A percentile compares a stretch with the other conserved stretches of the same genome.
Conservation (phyloP, 2,797 vertebrate species). For the Lithobates pipiens region DNA sequence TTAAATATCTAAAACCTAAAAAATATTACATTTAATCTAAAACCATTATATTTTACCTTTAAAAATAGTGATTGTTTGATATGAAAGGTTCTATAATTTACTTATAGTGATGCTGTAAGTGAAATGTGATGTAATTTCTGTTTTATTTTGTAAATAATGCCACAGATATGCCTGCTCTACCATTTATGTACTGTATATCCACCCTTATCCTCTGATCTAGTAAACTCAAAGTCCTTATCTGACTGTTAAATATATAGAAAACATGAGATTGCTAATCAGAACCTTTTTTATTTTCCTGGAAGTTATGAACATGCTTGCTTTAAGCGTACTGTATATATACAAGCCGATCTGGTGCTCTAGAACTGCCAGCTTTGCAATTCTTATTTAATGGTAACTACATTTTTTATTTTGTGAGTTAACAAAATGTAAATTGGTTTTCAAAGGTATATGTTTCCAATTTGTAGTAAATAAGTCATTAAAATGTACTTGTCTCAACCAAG, state of each 20-base stretch:
- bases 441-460: constrained; percentile 45
- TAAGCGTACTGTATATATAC: constrained; percentile 7
- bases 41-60: no score
- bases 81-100: no score
- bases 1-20: no score
- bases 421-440: constrained; percentile 55
- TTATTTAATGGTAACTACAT: constrained; percentile 35
- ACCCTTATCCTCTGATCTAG: background rate
- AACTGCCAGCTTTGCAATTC: constrained; percentile 44
- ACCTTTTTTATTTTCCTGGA: constrained; percentile 2
- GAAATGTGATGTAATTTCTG: no score
- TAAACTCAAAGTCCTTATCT: background rate
- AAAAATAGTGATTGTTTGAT: no score
- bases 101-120: no score
- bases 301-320: constrained; percentile 35
- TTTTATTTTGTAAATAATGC: no score
- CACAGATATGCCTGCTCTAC: background rate
- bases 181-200: background rate
- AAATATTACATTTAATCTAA: no score
- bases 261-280: constrained; percentile 22
- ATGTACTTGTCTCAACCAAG: constrained; percentile 16
- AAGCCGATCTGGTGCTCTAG: constrained; percentile 6
- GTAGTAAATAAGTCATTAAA: constrained; percentile 54
- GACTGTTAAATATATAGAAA: constrained; percentile 13
- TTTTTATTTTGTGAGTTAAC: constrained; percentile 41